A percentile compares a stretch with the other conserved stretches of the same genome.
Evolutionary conservation across 2,113 vertebrate species (phyloP).

Genomic region (Pelusios castaneus): DNA sequence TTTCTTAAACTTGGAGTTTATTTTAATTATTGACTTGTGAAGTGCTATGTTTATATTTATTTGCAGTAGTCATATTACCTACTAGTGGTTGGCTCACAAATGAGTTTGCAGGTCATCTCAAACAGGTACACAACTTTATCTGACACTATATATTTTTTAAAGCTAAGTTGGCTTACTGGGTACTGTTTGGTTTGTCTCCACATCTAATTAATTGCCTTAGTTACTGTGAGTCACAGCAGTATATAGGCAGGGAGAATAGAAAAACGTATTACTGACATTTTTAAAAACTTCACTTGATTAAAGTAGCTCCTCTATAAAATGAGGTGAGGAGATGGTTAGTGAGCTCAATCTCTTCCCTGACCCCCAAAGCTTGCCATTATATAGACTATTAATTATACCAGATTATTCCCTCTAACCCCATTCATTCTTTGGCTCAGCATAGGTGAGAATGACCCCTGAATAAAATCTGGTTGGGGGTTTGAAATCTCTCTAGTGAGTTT

Average conservation of each 20-base stretch:
- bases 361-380: neutral
- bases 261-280: neutral
- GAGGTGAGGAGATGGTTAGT: neutral
- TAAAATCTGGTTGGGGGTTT: slow-evolving; percentile 15
- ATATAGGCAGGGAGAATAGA: neutral
- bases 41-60: neutral
- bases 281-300: neutral
- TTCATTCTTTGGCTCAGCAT: slow-evolving; percentile 47
- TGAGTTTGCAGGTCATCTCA: neutral
- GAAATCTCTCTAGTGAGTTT: slow-evolving; percentile 35
- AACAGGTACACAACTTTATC: neutral
- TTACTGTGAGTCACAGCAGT: neutral
- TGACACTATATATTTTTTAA: neutral
- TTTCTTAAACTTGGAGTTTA: neutral
- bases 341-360: neutral
- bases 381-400: neutral
- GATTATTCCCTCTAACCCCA: slow-evolving; percentile 19
- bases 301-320: slow-evolving; percentile 17
- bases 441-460: neutral
- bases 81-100: neutral
- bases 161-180: neutral
- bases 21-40: neutral
- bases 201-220: neutral
- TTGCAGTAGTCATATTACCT: neutral
- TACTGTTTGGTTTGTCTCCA: neutral